Evolutionary conservation across 2,888 invertebrate genomes (phyloP), one percentile per base, ranked within the genome.

Genomic region (Ptilodon capucinus): DNA sequence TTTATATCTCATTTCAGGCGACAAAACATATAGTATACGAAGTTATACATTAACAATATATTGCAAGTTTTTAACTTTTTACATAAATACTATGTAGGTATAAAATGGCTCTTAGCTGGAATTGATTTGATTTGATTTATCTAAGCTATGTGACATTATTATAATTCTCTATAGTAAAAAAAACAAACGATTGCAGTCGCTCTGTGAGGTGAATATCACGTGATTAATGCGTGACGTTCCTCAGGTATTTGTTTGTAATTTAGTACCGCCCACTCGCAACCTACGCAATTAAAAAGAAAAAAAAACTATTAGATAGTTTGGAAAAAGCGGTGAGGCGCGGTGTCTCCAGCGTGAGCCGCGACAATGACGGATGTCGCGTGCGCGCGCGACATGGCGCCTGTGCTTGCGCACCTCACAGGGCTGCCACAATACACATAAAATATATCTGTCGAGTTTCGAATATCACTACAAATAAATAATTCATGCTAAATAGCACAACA

Each of bases 351-450:
- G 59, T 58, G 51, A 52, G 54, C 45, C 49, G 60, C 53, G 76
- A 78, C 78, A 68, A 60, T 71, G 80, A 81, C 74, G 69, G 68
- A 81, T 80, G 71, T 64, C 48, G 68, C 65, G 67, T 62, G 71
- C 70, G 64, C 61, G 53, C 66, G 63, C 68, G 66, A 76, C 81
- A 79, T 58, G 70, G 63, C 60, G 67, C 60, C 63, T 57, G 64
- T 60, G 63, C 64, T 46, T 56, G 47, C 49, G 34, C 48, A 39
- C 35, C 1, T 0, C 4, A 9, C 30, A 70, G 78, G 76, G 77
- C 50, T 75, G 74, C 49, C 48, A 40, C 25, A 8, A 16, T 4
- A 23, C 8, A 30, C 35, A 39, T 1, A 18, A 36, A 14, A 4
- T 18, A 13, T n/a, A n/a, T n/a, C n/a, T n/a, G n/a, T n/a, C n/a